Percentiles rank a stretch among this genome's conserved stretches.
Evolutionary conservation across 2,888 invertebrate genomes (phyloP).

Genomic region (Torymus auratus): DNA sequence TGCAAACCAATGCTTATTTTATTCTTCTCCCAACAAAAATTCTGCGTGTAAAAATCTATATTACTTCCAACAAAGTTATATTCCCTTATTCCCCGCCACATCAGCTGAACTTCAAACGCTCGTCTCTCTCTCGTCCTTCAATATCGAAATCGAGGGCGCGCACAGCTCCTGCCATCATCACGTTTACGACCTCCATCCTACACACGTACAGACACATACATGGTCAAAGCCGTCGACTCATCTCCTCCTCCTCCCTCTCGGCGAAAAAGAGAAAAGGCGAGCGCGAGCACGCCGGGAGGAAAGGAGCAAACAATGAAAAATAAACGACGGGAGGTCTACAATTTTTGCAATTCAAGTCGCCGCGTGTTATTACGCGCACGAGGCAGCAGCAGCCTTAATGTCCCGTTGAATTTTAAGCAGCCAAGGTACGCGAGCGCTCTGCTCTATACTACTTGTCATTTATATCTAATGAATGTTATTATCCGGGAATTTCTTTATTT

Average conservation of each 20-base stretch:
- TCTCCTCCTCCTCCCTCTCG: slow-evolving; percentile 5
- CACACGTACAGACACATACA: too few relatives aligned
- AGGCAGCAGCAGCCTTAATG: slow-evolving; percentile 31
- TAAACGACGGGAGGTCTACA: slow-evolving; percentile 57
- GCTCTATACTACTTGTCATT: slow-evolving; percentile 19
- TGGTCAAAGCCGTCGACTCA: not conserved
- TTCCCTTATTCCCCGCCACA: too few relatives aligned
- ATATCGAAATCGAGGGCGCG: too few relatives aligned
- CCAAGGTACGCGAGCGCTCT: not conserved
- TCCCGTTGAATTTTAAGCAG: slow-evolving; percentile 55
- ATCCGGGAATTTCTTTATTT: slow-evolving; percentile 47
- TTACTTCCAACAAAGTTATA: too few relatives aligned
- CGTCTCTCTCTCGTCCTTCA: too few relatives aligned
- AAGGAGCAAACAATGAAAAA: slow-evolving; percentile 50
- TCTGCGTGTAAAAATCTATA: too few relatives aligned
- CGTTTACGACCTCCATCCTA: too few relatives aligned
- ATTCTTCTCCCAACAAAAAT: too few relatives aligned
- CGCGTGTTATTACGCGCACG: slow-evolving; percentile 54
- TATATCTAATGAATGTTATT: slow-evolving; percentile 55
- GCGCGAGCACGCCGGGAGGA: not conserved
- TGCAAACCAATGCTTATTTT: too few relatives aligned
- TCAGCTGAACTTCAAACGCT: too few relatives aligned
- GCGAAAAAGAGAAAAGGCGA: not conserved
- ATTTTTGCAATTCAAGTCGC: slow-evolving; percentile 57
- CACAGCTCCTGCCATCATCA: too few relatives aligned